Conservation (phyloP, 2,888 invertebrate genomes). For the Cantharis rustica region DNA sequence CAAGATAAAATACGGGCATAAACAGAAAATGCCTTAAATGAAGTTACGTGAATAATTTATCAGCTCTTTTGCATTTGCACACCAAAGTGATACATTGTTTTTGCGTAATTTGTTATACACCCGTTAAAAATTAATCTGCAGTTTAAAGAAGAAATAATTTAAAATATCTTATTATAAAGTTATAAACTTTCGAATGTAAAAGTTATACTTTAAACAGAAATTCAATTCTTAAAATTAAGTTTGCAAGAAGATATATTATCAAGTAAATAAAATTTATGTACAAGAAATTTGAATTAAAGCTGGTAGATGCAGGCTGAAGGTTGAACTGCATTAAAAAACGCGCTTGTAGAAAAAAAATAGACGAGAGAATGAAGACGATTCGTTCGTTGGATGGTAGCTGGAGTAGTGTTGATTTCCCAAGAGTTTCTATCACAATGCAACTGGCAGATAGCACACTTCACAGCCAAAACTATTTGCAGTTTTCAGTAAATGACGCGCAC, state of each 20-base stretch:
- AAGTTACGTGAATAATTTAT: constrained; percentile 29
- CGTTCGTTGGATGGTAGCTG: constrained; percentile 34
- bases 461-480: constrained; percentile 41
- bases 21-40: constrained; percentile 33
- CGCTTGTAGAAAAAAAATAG: constrained; percentile 20
- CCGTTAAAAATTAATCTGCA: constrained; percentile 4
- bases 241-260: not conserved
- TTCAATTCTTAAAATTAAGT: not conserved
- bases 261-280: not conserved
- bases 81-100: constrained; percentile 26
- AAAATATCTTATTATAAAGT: not conserved
- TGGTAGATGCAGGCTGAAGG: not conserved
- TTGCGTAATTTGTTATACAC: constrained; percentile 16
- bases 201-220: not conserved
- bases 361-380: constrained; percentile 29
- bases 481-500: constrained; percentile 39
- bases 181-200: not conserved
- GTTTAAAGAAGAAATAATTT: not conserved
- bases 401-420: constrained; percentile 45
- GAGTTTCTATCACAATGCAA: constrained; percentile 46
- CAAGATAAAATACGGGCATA: constrained; percentile 33
- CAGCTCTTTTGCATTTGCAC: constrained; percentile 22
- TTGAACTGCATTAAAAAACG: constrained; percentile 1
- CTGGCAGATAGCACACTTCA: constrained; percentile 33
- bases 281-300: not conserved